These are phyloP conservation scores for Andrena haemorrhoa DNA, from an alignment of 2,888 invertebrate species.

Conservation along the genomic window DNA sequence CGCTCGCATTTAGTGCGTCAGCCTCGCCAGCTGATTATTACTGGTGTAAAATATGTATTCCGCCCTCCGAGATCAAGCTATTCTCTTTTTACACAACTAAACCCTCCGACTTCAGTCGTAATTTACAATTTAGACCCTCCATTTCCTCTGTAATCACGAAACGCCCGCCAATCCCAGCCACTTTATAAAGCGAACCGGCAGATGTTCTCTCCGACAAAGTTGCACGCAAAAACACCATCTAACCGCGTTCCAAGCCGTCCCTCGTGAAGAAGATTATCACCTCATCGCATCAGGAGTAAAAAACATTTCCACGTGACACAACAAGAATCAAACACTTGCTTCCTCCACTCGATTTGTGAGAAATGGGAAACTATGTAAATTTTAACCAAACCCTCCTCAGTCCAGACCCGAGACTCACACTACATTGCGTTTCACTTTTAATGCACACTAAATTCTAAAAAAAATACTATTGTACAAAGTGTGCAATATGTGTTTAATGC, in stretches of 20 bases:
- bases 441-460: no score
- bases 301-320: background rate
- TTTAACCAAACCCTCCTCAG: no score
- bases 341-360: constrained; percentile 6
- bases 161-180: constrained; percentile 47
- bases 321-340: constrained; percentile 4
- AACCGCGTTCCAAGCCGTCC: constrained; percentile 10
- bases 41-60: constrained; percentile 43
- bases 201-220: constrained; percentile 45
- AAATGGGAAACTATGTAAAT: no score
- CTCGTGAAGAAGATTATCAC: constrained; percentile 48
- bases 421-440: no score
- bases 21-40: constrained; percentile 33
- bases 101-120: constrained; percentile 42
- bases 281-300: constrained; percentile 30
- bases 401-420: no score
- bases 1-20: constrained; percentile 28
- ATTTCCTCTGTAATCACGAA: constrained; percentile 55
- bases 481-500: background rate
- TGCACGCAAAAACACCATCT: constrained; percentile 53
- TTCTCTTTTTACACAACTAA: constrained; percentile 42
- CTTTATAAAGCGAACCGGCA: constrained; percentile 43
- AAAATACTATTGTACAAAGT: background rate
- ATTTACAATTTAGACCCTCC: constrained; percentile 58
- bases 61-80: constrained; percentile 41